A percentile compares a stretch with the other conserved stretches of the same genome.
Conservation (phyloP, 1,140 invertebrate species). For the Hyphantria cunea region DNA sequence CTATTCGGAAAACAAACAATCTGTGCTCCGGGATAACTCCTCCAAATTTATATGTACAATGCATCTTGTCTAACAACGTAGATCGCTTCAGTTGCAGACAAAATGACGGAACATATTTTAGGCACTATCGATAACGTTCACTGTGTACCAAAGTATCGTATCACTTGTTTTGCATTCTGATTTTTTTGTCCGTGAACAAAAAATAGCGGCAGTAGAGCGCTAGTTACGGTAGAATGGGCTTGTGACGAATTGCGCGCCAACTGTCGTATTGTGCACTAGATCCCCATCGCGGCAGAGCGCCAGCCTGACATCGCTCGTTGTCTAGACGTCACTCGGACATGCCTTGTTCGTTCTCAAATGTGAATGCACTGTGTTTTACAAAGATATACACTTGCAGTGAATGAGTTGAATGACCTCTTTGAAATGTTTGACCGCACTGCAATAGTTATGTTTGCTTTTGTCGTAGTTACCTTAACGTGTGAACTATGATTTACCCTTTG, state of each 20-base stretch:
- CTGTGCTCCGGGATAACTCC: constrained; percentile 27
- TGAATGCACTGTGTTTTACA: constrained; percentile 28
- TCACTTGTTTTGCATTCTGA: constrained; percentile 41
- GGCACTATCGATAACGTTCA: constrained; percentile 45
- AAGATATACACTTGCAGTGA: neutral
- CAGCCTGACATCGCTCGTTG: constrained; percentile 10
- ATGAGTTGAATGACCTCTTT: too few relatives aligned
- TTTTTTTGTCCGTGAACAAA: constrained; percentile 35
- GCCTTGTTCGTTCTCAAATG: constrained; percentile 34
- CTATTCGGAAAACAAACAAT: constrained; percentile 35
- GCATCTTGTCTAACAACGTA: constrained; percentile 38
- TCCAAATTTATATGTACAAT: constrained; percentile 38
- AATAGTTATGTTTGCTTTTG: too few relatives aligned
- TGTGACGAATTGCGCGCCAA: constrained; percentile 42
- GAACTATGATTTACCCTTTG: too few relatives aligned
- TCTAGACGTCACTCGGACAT: constrained; percentile 39
- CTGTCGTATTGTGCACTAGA: constrained; percentile 27
- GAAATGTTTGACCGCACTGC: too few relatives aligned
- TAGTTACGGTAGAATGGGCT: constrained; percentile 32
- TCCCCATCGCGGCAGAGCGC: constrained; percentile 6
- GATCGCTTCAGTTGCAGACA: constrained; percentile 40
- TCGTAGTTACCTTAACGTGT: too few relatives aligned
- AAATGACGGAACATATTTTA: constrained; percentile 45
- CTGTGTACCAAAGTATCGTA: constrained; percentile 39
- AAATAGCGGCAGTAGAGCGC: constrained; percentile 24